phyloP scores from a whole-genome alignment of 1,140 invertebrate genomes.

The Triops longicaudatus region DNA sequence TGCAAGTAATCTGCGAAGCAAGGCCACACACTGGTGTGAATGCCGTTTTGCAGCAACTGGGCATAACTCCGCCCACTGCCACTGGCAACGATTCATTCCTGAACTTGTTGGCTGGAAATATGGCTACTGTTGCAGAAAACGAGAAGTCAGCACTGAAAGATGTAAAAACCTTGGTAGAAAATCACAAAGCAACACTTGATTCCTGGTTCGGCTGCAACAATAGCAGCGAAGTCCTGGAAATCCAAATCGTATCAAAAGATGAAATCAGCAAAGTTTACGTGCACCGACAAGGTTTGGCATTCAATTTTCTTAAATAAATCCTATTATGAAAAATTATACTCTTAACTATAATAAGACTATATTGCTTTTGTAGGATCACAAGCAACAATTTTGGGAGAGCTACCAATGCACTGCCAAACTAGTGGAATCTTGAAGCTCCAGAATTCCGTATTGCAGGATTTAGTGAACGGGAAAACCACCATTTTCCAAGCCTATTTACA shows the following conservation, averaged over 20 bases:
- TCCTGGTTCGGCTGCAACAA: neutral
- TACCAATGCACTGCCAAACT: neutral
- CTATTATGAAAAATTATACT: too few relatives aligned
- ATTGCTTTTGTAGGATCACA: neutral
- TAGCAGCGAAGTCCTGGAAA: neutral
- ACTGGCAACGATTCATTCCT: neutral
- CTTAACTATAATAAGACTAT: too few relatives aligned
- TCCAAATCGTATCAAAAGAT: neutral
- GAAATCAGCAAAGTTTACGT: neutral
- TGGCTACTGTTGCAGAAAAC: neutral
- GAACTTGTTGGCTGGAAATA: neutral
- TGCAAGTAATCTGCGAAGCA: neutral
- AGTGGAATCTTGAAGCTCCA: neutral
- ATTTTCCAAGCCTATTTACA: neutral
- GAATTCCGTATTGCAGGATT: neutral
- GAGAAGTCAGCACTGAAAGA: neutral
- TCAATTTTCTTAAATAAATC: too few relatives aligned
- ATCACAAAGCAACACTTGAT: neutral
- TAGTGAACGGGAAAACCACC: neutral
- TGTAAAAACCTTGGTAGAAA: neutral
- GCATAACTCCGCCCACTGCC: neutral
- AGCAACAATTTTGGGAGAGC: neutral
- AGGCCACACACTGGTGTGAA: neutral
- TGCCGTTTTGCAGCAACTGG: neutral
- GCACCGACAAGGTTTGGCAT: neutral